Percentiles rank a stretch among this genome's conserved stretches.
These are phyloP conservation scores for Hepsetus odoe DNA, from an alignment of 2,113 vertebrate species.

Conservation along the genomic window DNA sequence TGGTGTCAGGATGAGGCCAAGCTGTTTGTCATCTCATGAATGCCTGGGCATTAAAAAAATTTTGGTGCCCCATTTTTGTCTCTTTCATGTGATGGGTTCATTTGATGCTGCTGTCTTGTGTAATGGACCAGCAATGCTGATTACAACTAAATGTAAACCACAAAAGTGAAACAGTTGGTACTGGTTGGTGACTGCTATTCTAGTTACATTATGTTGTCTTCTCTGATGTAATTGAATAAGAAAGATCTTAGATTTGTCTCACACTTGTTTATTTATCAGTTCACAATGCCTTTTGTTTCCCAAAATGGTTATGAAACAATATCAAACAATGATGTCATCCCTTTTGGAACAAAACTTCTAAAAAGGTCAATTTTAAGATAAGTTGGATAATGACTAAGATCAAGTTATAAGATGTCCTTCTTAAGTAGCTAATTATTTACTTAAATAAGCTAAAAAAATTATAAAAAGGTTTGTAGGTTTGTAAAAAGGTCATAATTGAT, in stretches of 20 bases:
- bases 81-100: not conserved
- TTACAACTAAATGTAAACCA: not conserved
- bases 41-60: slow-evolving; percentile 3
- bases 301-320: no score
- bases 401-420: no score
- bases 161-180: not conserved
- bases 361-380: no score
- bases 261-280: no score
- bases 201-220: not conserved
- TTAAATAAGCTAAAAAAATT: no score
- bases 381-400: no score
- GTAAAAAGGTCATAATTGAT: no score
- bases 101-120: slow-evolving; percentile 13
- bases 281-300: no score
- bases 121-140: not conserved
- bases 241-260: not conserved
- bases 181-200: not conserved
- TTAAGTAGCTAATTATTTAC: no score
- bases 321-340: no score
- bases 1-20: slow-evolving; percentile 34
- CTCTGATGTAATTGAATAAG: not conserved
- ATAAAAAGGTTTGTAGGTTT: no score
- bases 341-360: no score
- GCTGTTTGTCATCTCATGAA: slow-evolving; percentile 41
- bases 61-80: not conserved